Base-by-base conservation (phyloP, 35 echinoderm and acorn worm genomes). In the Anneissia japonica region DNA sequence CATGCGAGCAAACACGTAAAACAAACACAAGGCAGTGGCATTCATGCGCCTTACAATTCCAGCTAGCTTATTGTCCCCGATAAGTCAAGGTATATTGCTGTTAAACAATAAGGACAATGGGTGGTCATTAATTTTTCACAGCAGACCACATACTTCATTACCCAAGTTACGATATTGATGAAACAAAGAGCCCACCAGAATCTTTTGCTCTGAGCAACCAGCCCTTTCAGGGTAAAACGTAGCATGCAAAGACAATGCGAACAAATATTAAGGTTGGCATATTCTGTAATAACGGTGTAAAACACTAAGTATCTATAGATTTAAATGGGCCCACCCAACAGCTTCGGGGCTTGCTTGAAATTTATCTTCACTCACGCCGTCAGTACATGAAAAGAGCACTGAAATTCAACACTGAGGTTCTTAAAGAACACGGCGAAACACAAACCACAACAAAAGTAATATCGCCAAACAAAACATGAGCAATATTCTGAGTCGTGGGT, bases 391-490 rank as follows among this genome's bases (percentile, higher is more conserved):
- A 37, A 77, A 34, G 76, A 32, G 6, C 36, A 23, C 3, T 77
- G 76, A 37, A 37, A 77, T 12, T 31, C 3, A 26, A 77, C 36
- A 35, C 32, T 37, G 3, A 3, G 11, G 17, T 37, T 4, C 76
- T 37, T 77, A 35, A 11, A n/a, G n/a, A 37, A 77, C 36, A 26
- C 36, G 0, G 36, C 76, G 36, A 37, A 35, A 77, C 76, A 35
- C 33, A 31, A 77, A 34, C 36, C 76, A 77, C 36, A 37, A 77
- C 36, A 77, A 37, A 77, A 77, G 32, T 77, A 77, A 31, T 77
- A 3, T 34, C 13, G 11, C 32, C n/a, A 12, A 37, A 77, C 30
- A 10, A 3, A 34, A 77, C 32, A 77, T 37, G 31, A 23, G 33
- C 6, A 32, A 34, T 37, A 77, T 34, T 32, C 10, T 77, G 14